Conservation (phyloP, 1,140 invertebrate species). For the Nephila pilipes region DNA sequence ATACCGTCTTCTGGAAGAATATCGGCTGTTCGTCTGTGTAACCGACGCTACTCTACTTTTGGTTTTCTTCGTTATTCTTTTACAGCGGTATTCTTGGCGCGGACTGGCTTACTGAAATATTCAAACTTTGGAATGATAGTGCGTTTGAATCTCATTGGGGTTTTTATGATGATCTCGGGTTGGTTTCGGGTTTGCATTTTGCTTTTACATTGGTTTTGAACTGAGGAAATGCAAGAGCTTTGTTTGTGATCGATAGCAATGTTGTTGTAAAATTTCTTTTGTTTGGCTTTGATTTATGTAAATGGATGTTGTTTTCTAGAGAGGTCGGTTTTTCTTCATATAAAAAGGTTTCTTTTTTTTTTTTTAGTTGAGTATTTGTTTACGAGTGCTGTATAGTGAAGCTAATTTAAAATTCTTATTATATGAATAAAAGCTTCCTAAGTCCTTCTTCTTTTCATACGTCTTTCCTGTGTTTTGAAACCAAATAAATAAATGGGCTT, state of each 20-base stretch:
- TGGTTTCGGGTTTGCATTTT: neutral
- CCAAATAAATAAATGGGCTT: too few relatives aligned
- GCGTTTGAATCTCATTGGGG: conserved; percentile 7
- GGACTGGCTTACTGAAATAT: conserved; percentile 13
- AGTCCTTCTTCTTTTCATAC: too few relatives aligned
- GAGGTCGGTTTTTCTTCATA: neutral
- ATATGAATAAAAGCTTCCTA: too few relatives aligned
- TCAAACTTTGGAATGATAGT: neutral
- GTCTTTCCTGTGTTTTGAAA: too few relatives aligned
- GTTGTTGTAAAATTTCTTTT: neutral
- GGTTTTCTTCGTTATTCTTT: neutral
- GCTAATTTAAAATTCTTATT: too few relatives aligned
- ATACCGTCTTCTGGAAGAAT: neutral
- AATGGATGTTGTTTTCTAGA: neutral
- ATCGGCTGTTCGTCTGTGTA: conserved; percentile 9
- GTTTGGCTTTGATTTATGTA: neutral
- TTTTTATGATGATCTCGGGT: neutral
- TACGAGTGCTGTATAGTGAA: too few relatives aligned
- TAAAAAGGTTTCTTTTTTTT: too few relatives aligned
- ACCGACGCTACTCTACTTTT: neutral
- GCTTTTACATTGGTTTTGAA: neutral
- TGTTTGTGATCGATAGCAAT: neutral
- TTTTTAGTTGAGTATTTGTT: too few relatives aligned
- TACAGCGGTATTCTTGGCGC: neutral
- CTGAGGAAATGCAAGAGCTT: neutral